Conservation (phyloP, 2,888 invertebrate genomes). For the Idaea dimidiata region DNA sequence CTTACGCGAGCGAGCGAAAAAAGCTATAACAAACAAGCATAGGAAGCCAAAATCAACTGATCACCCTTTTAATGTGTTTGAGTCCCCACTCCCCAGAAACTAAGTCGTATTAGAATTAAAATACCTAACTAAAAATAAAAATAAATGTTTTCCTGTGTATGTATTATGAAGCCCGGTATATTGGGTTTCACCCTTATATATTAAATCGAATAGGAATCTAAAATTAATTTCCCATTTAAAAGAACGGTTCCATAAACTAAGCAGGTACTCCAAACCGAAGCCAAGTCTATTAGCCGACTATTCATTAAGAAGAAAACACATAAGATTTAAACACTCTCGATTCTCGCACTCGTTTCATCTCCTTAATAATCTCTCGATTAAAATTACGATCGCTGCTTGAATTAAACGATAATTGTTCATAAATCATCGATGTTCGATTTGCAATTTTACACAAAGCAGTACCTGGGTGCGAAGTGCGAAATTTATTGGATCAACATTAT, state of each 20-base stretch:
- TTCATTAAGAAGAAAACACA: slow-evolving; percentile 44
- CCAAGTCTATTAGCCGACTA: slow-evolving; percentile 1
- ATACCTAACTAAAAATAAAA: no score
- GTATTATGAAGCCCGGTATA: background rate
- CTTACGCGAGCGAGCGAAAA: no score
- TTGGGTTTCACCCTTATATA: background rate
- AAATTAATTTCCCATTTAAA: background rate
- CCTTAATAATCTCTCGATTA: slow-evolving; percentile 73
- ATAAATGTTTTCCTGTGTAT: no score
- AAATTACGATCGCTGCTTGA: slow-evolving; percentile 79
- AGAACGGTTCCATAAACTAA: background rate
- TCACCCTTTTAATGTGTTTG: no score
- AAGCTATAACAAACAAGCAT: no score
- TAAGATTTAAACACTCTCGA: slow-evolving; percentile 59
- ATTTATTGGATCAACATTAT: slow-evolving; percentile 70
- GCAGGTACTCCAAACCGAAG: background rate
- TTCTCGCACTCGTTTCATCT: slow-evolving; percentile 51
- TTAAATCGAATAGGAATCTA: background rate
- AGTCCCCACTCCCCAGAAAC: no score
- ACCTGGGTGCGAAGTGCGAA: slow-evolving; percentile 76
- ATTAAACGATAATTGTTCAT: slow-evolving; percentile 81
- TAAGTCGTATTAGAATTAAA: no score
- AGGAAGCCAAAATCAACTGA: no score
- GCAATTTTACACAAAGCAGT: slow-evolving; percentile 60
- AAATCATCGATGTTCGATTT: slow-evolving; percentile 79